Evolutionary conservation across 2,797 vertebrate genomes (phyloP), one percentile per base, ranked within the genome.

Genomic region (Denticeps clupeoides): DNA sequence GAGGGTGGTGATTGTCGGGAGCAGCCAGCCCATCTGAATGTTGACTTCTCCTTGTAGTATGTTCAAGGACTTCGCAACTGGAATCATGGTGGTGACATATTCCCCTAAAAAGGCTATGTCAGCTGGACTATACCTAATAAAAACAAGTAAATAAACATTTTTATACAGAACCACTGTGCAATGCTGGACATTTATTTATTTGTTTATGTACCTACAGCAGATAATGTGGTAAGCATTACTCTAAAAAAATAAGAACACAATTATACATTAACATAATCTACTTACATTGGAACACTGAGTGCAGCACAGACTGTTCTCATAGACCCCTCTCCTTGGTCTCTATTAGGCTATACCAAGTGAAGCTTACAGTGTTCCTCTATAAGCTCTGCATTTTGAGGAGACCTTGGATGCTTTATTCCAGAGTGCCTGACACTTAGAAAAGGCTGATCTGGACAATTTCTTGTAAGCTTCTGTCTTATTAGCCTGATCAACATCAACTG

Each of bases 341-440:
- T 53, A n/a, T 40, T 47, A 2, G 49, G 40, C 19, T 23, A 25
- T 32, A 53, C 16, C 21, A 53, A 44, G 2, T 53, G 51, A 6
- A 45, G 13, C 22, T 53, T 45, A 13, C 50, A 53, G 19, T 45
- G 10, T 29, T 45, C 10, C 32, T 47, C 51, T 21, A 53, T 13
- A 3, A 21, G n/a, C 35, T 53, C 51, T 46, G 43, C 51, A 53
- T 32, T 44, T 11, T 32, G 35, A 46, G 51, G 21, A 7, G 51
- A 53, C 16, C 51, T 21, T 26, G n/a, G 12, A 15, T 26, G 12
- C 40, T 32, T 53, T 53, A 13, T 53, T 53, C 43, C 51, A 53
- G 8, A 53, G 23, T 28, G 42, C 24, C 10, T 46, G 42, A 18
- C 18, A 53, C 44, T 53, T 53, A 6, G 42, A 37, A 13, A 49